A percentile compares a stretch with the other conserved stretches of the same genome.
These are phyloP conservation scores for Taxidea taxus DNA, from an alignment of 2,113 vertebrate genomes.

Conservation along the genomic window DNA sequence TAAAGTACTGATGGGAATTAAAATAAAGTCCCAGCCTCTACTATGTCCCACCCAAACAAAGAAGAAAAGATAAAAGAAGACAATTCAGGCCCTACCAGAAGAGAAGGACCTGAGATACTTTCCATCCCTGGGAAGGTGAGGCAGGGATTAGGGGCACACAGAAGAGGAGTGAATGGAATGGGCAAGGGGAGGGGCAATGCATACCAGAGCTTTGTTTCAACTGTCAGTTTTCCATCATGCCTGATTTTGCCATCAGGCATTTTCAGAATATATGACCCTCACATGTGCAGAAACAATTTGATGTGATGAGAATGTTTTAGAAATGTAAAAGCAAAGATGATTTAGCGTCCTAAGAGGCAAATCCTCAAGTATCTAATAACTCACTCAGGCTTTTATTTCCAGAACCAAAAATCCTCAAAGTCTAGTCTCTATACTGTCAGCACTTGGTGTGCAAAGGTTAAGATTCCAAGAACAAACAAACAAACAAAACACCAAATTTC, in stretches of 20 bases:
- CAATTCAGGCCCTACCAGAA: background rate
- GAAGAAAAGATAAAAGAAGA: background rate
- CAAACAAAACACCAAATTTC: constrained; percentile 56
- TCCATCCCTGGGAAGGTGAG: background rate
- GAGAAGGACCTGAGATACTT: background rate
- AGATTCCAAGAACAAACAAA: background rate
- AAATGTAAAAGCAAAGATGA: background rate
- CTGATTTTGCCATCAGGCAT: background rate
- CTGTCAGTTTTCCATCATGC: background rate
- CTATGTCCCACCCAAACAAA: background rate
- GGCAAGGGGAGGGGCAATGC: background rate
- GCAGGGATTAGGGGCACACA: background rate
- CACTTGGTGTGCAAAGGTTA: constrained; percentile 65
- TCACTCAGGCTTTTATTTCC: background rate
- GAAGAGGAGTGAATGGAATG: background rate
- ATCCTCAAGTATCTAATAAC: constrained; percentile 53
- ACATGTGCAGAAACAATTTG: background rate
- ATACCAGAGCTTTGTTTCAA: background rate
- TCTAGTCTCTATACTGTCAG: constrained; percentile 58
- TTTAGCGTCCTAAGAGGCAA: background rate
- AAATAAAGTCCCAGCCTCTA: background rate
- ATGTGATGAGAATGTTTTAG: background rate
- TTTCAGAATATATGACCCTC: background rate
- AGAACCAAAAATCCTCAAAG: background rate
- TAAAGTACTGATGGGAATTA: background rate